A percentile compares a stretch with the other conserved stretches of the same genome.
phyloP scores from a whole-genome alignment of 2,797 vertebrate genomes.

The Gymnoscopelus braueri region DNA sequence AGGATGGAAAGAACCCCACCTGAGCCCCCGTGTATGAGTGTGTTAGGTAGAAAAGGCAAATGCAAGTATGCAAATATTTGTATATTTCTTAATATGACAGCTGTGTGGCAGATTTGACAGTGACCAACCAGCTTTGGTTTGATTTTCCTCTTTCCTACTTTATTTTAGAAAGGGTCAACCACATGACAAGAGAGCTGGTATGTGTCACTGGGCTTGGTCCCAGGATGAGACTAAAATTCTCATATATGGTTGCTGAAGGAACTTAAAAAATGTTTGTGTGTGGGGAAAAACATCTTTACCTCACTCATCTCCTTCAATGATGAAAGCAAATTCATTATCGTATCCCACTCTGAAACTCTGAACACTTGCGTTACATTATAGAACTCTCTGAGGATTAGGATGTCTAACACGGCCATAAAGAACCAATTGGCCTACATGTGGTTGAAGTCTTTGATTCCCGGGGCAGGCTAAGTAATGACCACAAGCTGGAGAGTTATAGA shows the following conservation, averaged over 20 bases:
- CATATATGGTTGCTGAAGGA: slow-evolving; percentile 40
- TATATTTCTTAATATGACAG: too few relatives aligned
- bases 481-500: slow-evolving; percentile 59
- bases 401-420: slow-evolving; percentile 52
- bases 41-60: too few relatives aligned
- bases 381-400: slow-evolving; percentile 47
- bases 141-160: too few relatives aligned
- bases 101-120: too few relatives aligned
- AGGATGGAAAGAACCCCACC: too few relatives aligned
- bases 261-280: slow-evolving; percentile 11
- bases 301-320: slow-evolving; percentile 48
- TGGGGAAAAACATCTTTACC: slow-evolving; percentile 19
- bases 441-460: slow-evolving; percentile 69
- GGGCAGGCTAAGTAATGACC: slow-evolving; percentile 63
- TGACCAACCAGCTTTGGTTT: too few relatives aligned
- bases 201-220: slow-evolving; percentile 49
- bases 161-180: slow-evolving; percentile 14
- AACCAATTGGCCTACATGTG: slow-evolving; percentile 62
- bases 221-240: slow-evolving; percentile 37
- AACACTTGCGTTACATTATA: slow-evolving; percentile 49
- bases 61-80: too few relatives aligned
- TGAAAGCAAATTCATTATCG: slow-evolving; percentile 40
- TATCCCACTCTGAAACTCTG: slow-evolving; percentile 29
- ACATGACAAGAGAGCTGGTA: slow-evolving; percentile 31
- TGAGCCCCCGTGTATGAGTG: too few relatives aligned